Evolutionary conservation across 2,797 vertebrate genomes (phyloP).

Genomic region (Danio albolineatus): DNA sequence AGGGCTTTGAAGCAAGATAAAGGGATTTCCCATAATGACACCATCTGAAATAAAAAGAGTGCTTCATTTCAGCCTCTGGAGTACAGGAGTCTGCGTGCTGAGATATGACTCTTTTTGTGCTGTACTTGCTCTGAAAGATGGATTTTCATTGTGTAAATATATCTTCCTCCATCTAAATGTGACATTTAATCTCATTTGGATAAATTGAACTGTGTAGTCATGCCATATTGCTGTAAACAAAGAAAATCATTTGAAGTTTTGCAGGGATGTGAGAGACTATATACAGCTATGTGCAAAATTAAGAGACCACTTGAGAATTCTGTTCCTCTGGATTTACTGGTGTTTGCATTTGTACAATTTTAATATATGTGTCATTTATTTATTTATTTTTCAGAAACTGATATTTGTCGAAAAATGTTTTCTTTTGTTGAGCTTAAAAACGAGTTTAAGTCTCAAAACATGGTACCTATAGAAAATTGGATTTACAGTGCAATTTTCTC

Average conservation of each 20-base stretch:
- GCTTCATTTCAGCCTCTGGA: conserved; percentile 60
- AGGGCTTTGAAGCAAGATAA: conserved; percentile 81
- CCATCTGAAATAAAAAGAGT: conserved; percentile 70
- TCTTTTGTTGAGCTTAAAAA: too few relatives aligned
- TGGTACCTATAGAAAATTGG: too few relatives aligned
- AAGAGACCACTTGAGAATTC: too few relatives aligned
- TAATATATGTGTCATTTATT: too few relatives aligned
- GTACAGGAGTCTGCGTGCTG: conserved; percentile 18
- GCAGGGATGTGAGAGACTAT: neutral
- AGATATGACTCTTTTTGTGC: conserved; percentile 36
- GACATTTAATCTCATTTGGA: conserved; percentile 9
- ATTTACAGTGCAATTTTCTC: too few relatives aligned
- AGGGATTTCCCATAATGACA: conserved; percentile 73
- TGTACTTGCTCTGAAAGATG: conserved; percentile 13
- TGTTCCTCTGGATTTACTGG: too few relatives aligned
- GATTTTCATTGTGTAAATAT: conserved; percentile 31
- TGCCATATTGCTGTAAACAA: neutral
- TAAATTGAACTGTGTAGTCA: neutral
- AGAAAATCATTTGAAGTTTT: neutral
- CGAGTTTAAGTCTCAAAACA: too few relatives aligned
- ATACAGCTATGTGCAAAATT: too few relatives aligned
- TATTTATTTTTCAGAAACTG: too few relatives aligned
- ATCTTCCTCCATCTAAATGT: conserved; percentile 10
- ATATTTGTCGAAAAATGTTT: too few relatives aligned
- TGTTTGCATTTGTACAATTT: too few relatives aligned